Evolutionary conservation across 2,113 vertebrate species (phyloP), one percentile per base, ranked within the genome.

Genomic region (Burhinus oedicnemus): DNA sequence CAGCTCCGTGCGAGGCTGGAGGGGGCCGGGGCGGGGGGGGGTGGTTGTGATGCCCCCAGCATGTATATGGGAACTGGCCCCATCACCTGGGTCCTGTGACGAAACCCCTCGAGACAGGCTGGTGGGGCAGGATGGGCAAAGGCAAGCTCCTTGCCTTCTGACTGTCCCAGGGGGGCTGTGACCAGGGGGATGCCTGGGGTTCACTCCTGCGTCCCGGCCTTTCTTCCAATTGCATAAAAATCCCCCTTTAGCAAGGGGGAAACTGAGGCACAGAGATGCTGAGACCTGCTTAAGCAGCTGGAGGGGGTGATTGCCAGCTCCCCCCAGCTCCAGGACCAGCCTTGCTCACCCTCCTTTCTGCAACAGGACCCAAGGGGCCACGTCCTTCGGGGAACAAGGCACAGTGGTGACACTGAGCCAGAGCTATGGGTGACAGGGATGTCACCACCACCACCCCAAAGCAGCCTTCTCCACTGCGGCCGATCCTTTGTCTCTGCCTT

Each of bases 401-500:
- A 23, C 23, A 1, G 51, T 38, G 22, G 38, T 57, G 80, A 57
- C 54, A 42, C 26, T 34, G 72, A 79, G 65, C 8, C 14, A 32
- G n/a, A n/a, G 47, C 44, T 70, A 36, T 1, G 4, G 69, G 66
- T 1, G 1, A 23, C 2, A 1, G 83, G 60, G 77, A 71, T 82
- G 87, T 30, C 92, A 69, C 55, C 6, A 3, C 55, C 6, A 3
- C 82, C 64, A 40, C 38, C 44, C 58, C 8, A 8, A 70, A 93
- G 81, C 69, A 88, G 76, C 61, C 58, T 87, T 26, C 45, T 44
- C 51, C 1, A 4, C 42, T 0, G 1, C 11, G 8, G 80, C 45
- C 40, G 25, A 74, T 58, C 44, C 81, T 95, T 95, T 93, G 95
- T 95, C 86, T 95, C 71, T 80, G 83, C 91, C 83, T 92, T 92